Evolutionary conservation across 1,140 invertebrate genomes (phyloP), one percentile per base, ranked within the genome.

Genomic region (Drosophila setifemur): DNA sequence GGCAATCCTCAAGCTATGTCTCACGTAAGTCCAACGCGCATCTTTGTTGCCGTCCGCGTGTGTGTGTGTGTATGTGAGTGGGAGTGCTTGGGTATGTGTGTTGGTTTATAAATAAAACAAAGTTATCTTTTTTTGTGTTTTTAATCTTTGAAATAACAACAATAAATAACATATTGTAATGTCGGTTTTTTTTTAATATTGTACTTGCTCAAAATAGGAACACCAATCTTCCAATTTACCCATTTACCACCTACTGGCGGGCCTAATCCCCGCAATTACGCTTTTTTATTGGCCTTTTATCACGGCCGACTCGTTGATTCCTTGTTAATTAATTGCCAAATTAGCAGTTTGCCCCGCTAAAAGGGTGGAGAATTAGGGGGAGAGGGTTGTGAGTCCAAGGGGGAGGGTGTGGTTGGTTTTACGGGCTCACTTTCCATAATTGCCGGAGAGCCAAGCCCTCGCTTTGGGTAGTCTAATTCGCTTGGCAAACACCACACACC

Each of bases 281-380:
- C 39, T 25, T 45, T 16, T 79, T 79, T 74, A 69, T 79, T 72
- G 55, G 28, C 69, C 66, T 50, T 52, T 70, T 70, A 53, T 53
- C 33, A 57, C 48, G 48, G 64, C 4, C 23, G 3, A 37, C 16
- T 47, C 35, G 35, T 9, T 26, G 54, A 37, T 57, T 44, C 14
- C 33, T 7, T 11, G 67, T 53, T 83, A 83, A 73, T 76, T 72
- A 82, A 82, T 76, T 72, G 72, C 67, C 47, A n/a, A 75, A 76
- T 81, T 68, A 81, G 67, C 72, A 16, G 33, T 37, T 37, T 37
- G n/a, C n/a, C n/a, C n/a, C n/a, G n/a, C n/a, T n/a, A n/a, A n/a
- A 5, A 5, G 21, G 21, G 21, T 3, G 5, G 21, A 23, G 21
- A 2, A 23, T 3, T 2, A 2, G 5, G 21, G 2, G 21, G 21